Evolutionary conservation across 2,888 invertebrate species (phyloP).

Genomic region (Tetheella fluctuosa): DNA sequence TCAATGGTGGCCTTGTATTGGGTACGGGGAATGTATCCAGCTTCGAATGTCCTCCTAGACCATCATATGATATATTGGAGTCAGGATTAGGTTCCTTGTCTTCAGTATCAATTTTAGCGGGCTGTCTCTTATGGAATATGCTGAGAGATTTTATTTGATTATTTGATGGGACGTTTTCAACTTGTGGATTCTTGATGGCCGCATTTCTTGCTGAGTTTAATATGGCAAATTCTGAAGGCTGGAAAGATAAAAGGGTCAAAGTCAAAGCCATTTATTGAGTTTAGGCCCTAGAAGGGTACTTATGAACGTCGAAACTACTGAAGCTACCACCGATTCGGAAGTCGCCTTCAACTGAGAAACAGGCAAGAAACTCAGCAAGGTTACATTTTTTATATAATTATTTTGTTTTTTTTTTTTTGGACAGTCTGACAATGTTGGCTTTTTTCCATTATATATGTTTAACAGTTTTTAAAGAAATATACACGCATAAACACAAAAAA

Average conservation of each 20-base stretch:
- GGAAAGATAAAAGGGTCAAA: constrained; percentile 28
- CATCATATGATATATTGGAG: constrained; percentile 73
- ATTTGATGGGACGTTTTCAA: constrained; percentile 29
- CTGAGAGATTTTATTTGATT: constrained; percentile 36
- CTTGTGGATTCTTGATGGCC: constrained; percentile 32
- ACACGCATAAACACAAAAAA: too few relatives aligned
- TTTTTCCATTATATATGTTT: too few relatives aligned
- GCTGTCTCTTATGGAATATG: constrained; percentile 61
- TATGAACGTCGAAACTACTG: too few relatives aligned
- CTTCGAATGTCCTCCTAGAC: constrained; percentile 83
- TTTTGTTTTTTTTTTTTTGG: too few relatives aligned
- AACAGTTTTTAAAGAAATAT: too few relatives aligned
- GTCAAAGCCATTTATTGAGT: too few relatives aligned
- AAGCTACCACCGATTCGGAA: too few relatives aligned
- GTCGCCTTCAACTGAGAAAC: too few relatives aligned
- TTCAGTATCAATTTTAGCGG: constrained; percentile 43
- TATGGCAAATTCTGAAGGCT: constrained; percentile 63
- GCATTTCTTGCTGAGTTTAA: constrained; percentile 50
- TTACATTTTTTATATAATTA: too few relatives aligned
- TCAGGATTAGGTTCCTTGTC: constrained; percentile 28
- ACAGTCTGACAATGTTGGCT: too few relatives aligned
- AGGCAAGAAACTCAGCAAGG: too few relatives aligned
- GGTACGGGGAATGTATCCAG: constrained; percentile 75
- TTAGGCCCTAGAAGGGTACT: too few relatives aligned
- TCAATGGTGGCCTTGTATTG: constrained; percentile 36